Evolutionary conservation across 1,140 invertebrate species (phyloP).

Genomic region (Globodera rostochiensis): DNA sequence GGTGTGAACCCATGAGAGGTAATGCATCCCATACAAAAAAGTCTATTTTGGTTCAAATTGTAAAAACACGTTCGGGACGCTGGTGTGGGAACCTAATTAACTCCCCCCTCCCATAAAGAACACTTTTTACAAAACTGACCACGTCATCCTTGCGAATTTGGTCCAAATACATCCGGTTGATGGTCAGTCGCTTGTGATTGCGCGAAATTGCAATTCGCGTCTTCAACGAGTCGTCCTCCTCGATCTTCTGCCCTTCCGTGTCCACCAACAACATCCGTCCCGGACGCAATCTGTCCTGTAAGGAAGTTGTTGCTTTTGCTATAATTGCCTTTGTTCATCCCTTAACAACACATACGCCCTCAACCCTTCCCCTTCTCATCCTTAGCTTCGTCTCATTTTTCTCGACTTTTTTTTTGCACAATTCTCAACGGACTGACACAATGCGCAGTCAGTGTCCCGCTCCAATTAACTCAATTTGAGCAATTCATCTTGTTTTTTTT

Average conservation of each 20-base stretch:
- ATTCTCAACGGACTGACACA: not conserved
- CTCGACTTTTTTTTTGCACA: not conserved
- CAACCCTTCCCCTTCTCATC: not conserved
- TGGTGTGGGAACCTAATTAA: no score
- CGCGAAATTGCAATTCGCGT: slow-evolving; percentile 80
- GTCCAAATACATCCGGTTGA: slow-evolving; percentile 71
- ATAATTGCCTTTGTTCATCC: not conserved
- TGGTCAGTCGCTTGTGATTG: slow-evolving; percentile 85
- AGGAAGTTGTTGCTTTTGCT: slow-evolving; percentile 37
- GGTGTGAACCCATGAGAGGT: no score
- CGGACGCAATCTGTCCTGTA: slow-evolving; percentile 90
- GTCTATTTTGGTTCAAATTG: no score
- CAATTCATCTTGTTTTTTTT: slow-evolving; percentile 2
- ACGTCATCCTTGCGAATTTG: slow-evolving; percentile 73
- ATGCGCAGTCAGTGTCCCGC: not conserved
- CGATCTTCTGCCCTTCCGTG: slow-evolving; percentile 84
- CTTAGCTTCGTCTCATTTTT: not conserved
- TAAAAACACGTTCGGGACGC: no score
- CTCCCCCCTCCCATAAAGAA: no score
- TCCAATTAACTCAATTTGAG: slow-evolving; percentile 17
- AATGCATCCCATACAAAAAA: no score
- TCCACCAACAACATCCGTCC: slow-evolving; percentile 97
- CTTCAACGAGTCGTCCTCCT: slow-evolving; percentile 92
- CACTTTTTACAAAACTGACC: slow-evolving; percentile 38
- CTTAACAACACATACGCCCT: slow-evolving; percentile 2